Base-by-base conservation (phyloP, 2,888 invertebrate species). In the Plebejus anna region DNA sequence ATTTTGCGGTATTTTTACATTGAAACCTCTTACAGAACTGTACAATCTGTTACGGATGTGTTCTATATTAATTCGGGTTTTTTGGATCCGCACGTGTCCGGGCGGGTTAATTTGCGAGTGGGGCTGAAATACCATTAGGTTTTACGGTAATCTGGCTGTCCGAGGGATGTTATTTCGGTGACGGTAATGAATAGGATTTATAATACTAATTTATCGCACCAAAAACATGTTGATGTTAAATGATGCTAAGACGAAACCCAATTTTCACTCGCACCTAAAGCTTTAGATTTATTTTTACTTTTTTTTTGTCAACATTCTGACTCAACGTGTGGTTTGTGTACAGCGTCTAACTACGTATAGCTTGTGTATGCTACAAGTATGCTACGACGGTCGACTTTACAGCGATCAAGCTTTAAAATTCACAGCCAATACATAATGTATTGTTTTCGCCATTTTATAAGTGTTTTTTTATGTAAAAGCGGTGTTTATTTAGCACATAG, bases 1-100 rank as follows among this genome's bases (percentile, higher is more conserved):
- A 78, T 81, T 55, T 80, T 80, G 79, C 77, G 77, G 77, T 79
- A 73, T 77, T 78, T 79, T 78, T 76, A 77, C 77, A 76, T 76
- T 76, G 75, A 78, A 77, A 76, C 77, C 66, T 59, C 76, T 32
- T 76, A 76, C 70, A 76, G 57, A 77, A 78, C 75, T 71, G 32
- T 61, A 75, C 76, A 72, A 75, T 75, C 59, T 72, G 57, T 70
- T 55, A 76, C 77, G 76, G 70, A 70, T 28, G 61, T 47, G 42
- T 51, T 51, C 77, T 76, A 73, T 22, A 71, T 66, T 38, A 71
- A 66, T 47, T 77, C 70, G 36, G 42, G 42, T 22, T 72, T 76
- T 42, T 76, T 32, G 6, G 57, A 28, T 22, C 9, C 9, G 22
- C 61, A 9, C 32, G 32, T 66, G 16, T 32, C 32, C 22, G 61